These are phyloP conservation scores for Lepidurus packardi DNA, from an alignment of 1,140 invertebrate genomes.

Conservation along the genomic window DNA sequence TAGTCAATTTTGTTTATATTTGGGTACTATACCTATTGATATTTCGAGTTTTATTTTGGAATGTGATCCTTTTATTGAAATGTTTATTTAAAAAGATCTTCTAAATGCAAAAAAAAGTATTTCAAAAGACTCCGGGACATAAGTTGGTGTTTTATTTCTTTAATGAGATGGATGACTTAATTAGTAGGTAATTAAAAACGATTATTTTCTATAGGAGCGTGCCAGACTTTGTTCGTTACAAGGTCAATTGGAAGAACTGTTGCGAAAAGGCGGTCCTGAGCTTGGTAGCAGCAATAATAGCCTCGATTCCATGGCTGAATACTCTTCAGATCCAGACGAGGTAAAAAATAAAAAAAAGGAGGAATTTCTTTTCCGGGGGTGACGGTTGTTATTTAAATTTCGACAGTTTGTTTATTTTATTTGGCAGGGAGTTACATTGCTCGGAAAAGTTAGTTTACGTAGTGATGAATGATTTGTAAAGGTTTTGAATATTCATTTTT, in stretches of 20 bases:
- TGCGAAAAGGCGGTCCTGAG: conserved; percentile 45
- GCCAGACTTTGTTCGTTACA: conserved; percentile 55
- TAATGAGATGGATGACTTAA: conserved; percentile 24
- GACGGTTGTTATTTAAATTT: too few relatives aligned
- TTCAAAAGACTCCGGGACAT: too few relatives aligned
- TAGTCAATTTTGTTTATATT: neutral
- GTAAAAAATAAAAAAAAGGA: conserved; percentile 31
- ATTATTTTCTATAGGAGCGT: conserved; percentile 44
- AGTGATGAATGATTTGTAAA: too few relatives aligned
- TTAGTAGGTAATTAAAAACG: conserved; percentile 23
- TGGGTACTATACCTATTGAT: neutral
- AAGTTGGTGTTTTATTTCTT: too few relatives aligned
- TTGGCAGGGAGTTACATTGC: too few relatives aligned
- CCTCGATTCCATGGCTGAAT: conserved; percentile 38
- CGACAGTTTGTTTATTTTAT: too few relatives aligned
- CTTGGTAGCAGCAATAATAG: conserved; percentile 38
- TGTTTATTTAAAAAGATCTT: too few relatives aligned
- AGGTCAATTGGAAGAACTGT: conserved; percentile 54
- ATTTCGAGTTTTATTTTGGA: too few relatives aligned
- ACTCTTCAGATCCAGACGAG: conserved; percentile 41
- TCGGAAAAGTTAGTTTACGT: too few relatives aligned
- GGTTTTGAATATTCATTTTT: neutral
- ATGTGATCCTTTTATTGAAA: too few relatives aligned
- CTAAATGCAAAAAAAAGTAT: too few relatives aligned
- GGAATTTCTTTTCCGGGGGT: too few relatives aligned